Evolutionary conservation across 1,140 invertebrate genomes (phyloP).

Genomic region (Parapsyche elsis): DNA sequence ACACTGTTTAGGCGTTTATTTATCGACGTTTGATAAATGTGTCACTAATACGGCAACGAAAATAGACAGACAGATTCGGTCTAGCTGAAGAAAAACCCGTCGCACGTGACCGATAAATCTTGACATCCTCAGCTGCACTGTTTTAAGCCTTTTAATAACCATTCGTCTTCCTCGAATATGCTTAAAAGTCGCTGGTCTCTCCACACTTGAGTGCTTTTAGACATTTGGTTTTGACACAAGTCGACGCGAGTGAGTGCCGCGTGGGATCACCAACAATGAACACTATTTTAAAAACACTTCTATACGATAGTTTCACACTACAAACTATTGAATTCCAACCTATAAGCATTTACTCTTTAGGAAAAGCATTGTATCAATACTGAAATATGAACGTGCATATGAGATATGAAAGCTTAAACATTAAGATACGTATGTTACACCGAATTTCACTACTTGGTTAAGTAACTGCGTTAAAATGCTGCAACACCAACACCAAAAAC

Average conservation of each 20-base stretch:
- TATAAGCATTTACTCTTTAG: too few relatives aligned
- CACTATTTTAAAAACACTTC: too few relatives aligned
- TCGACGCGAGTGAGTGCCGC: conserved; percentile 18
- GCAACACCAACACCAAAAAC: too few relatives aligned
- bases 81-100: background rate
- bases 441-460: too few relatives aligned
- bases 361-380: too few relatives aligned
- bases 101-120: conserved; percentile 49
- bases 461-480: too few relatives aligned
- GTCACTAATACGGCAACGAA: conserved; percentile 12
- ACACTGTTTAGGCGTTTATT: background rate
- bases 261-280: background rate
- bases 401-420: too few relatives aligned
- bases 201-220: conserved; percentile 53
- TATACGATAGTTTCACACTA: too few relatives aligned
- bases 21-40: conserved; percentile 24
- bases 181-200: conserved; percentile 41
- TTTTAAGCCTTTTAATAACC: conserved; percentile 56
- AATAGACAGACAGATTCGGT: conserved; percentile 3
- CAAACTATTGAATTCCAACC: too few relatives aligned
- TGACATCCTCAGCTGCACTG: conserved; percentile 47
- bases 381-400: too few relatives aligned
- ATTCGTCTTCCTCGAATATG: conserved; percentile 48
- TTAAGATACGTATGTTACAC: too few relatives aligned
- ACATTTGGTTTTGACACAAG: conserved; percentile 54